Base-by-base conservation (phyloP, 1,140 invertebrate genomes). In the Drosophila kanapiae region DNA sequence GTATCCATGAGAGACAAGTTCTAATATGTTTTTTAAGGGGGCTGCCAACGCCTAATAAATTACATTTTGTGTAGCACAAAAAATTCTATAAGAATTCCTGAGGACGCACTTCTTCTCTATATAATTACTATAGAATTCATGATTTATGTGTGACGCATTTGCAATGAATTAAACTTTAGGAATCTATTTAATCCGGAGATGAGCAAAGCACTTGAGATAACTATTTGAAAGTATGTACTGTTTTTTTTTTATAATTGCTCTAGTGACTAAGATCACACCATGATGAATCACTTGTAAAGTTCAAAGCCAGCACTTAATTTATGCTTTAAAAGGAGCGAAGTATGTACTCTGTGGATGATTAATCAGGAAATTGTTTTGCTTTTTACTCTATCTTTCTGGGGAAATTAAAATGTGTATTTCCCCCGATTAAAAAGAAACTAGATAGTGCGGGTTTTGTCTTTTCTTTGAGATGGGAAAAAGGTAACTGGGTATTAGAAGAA, bases 271-370 rank as follows among this genome's bases (percentile, higher is more conserved):
- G n/a, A 6, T 14, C 2, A 29, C 14, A 8, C 6, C 23, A 3
- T 69, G 62, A 3, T 69, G 62, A 69, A 4, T 69, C 53, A 60
- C 11, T 51, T 16, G 23, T 37, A 60, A 51, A 72, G 67, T 49
- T 71, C 43, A 31, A 37, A 40, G 69, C 8, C 23, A 7, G 35
- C 35, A 69, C 18, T 48, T 49, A 29, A 33, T 59, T 33, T 42
- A 45, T 40, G 16, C 49, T 16, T 37, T 29, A 43, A 37, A 56
- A 69, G 67, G 48, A 69, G 64, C n/a, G 23, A 53, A 29, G 6
- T 49, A 14, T 23, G 29, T 38, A n/a, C 35, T 16, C 11, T 31
- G 45, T 37, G 68, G 13, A 45, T 72, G 51, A 70, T 49, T 72
- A 70, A 58, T 42, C 51, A 38, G 51, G 37, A 70, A 70, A 42